These are phyloP conservation scores for Empidonax alnorum DNA, from an alignment of 2,113 vertebrate species.

Conservation along the genomic window DNA sequence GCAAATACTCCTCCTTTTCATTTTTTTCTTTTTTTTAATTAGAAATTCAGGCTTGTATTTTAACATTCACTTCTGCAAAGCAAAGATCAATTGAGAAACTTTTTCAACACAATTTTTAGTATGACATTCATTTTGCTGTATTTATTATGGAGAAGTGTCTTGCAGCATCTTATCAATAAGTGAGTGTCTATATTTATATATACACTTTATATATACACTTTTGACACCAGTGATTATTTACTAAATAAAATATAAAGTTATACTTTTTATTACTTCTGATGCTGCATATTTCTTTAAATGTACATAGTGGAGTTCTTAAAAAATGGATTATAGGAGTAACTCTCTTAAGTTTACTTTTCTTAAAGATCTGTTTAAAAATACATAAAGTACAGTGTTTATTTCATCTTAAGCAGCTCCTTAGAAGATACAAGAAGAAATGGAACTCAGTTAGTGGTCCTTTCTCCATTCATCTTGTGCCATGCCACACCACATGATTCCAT, in stretches of 20 bases:
- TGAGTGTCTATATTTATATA: neutral
- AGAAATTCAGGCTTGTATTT: slow-evolving; percentile 3
- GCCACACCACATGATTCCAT: neutral
- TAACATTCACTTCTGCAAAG: slow-evolving; percentile 18
- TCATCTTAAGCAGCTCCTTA: neutral
- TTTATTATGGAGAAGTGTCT: neutral
- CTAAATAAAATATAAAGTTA: neutral
- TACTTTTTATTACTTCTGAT: neutral
- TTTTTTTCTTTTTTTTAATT: neutral
- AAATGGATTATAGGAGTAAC: neutral
- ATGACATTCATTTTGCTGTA: neutral
- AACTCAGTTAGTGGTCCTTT: neutral
- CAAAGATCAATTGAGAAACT: neutral
- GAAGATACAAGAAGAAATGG: neutral
- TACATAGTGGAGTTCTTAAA: neutral
- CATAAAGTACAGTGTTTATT: neutral
- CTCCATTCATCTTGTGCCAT: neutral
- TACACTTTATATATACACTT: neutral
- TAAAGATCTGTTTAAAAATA: neutral
- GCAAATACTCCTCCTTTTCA: neutral
- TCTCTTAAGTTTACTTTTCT: neutral
- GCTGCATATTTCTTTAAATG: neutral
- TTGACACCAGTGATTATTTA: neutral
- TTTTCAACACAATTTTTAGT: neutral
- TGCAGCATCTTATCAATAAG: neutral